A percentile compares a stretch with the other conserved stretches of the same genome.
These are phyloP conservation scores for Aromia moschata DNA, from an alignment of 2,888 invertebrate species.

Conservation along the genomic window DNA sequence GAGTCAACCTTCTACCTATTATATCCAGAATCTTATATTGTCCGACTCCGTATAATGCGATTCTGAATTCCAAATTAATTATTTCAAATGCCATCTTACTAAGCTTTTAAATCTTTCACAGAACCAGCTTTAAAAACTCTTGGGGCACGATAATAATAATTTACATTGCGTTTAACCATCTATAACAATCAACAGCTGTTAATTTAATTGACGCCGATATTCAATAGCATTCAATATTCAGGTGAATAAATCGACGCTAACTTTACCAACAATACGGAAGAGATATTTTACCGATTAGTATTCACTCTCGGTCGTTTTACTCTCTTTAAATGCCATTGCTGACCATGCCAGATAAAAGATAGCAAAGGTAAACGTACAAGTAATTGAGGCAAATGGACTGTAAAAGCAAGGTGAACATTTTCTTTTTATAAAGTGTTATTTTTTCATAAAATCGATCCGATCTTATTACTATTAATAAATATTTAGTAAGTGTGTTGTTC, in stretches of 20 bases:
- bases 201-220: conserved; percentile 6
- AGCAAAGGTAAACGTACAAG: conserved; percentile 11
- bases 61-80: too few relatives aligned
- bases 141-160: too few relatives aligned
- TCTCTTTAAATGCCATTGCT: conserved; percentile 7
- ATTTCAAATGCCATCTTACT: too few relatives aligned
- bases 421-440: too few relatives aligned
- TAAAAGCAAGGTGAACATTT: neutral
- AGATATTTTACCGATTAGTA: conserved; percentile 12
- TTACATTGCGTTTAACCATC: neutral
- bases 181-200: conserved; percentile 9
- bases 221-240: neutral
- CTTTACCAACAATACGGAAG: conserved; percentile 17
- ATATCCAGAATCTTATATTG: too few relatives aligned
- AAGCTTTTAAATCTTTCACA: too few relatives aligned
- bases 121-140: too few relatives aligned
- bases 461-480: too few relatives aligned
- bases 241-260: conserved; percentile 6
- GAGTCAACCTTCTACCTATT: too few relatives aligned
- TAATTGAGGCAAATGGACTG: neutral
- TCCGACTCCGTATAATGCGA: too few relatives aligned
- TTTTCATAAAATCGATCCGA: too few relatives aligned
- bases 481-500: too few relatives aligned
- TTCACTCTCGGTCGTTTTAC: conserved; percentile 3
- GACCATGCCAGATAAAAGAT: conserved; percentile 5